Conservation (phyloP, 2,113 vertebrate genomes). For the Podarcis muralis region DNA sequence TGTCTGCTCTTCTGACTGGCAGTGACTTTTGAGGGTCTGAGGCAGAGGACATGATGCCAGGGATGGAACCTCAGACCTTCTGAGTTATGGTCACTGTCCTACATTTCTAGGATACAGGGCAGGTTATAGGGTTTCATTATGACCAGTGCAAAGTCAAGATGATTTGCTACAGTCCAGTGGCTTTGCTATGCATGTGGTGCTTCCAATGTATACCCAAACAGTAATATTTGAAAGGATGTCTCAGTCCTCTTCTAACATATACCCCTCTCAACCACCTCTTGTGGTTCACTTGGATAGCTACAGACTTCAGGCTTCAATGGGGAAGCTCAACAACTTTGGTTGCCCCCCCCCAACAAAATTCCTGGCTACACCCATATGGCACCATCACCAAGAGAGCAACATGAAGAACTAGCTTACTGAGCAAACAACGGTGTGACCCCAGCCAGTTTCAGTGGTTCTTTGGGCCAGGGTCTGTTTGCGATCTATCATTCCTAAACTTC, state of each 20-base stretch:
- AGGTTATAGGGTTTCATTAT: background rate
- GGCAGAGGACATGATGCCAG: too few relatives aligned
- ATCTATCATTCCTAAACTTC: background rate
- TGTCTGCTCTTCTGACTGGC: too few relatives aligned
- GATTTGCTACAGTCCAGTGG: background rate
- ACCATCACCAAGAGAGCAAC: background rate
- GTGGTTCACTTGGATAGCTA: background rate
- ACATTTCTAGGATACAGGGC: background rate
- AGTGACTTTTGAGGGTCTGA: too few relatives aligned
- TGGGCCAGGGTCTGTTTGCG: background rate
- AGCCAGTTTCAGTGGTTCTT: background rate
- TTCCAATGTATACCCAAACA: background rate
- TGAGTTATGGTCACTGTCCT: background rate
- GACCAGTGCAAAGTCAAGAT: background rate
- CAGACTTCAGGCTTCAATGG: background rate
- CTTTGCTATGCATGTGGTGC: background rate
- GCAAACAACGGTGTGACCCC: background rate
- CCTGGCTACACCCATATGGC: too few relatives aligned
- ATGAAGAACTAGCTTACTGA: background rate
- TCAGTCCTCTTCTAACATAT: background rate
- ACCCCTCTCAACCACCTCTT: background rate
- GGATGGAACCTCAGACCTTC: background rate
- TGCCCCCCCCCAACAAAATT: too few relatives aligned
- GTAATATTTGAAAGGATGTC: background rate
- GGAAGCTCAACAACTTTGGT: background rate